Percentiles rank a stretch among this genome's conserved stretches.
These are phyloP conservation scores for Acanthacorydalis orientalis DNA, from an alignment of 2,888 invertebrate species.

Conservation along the genomic window DNA sequence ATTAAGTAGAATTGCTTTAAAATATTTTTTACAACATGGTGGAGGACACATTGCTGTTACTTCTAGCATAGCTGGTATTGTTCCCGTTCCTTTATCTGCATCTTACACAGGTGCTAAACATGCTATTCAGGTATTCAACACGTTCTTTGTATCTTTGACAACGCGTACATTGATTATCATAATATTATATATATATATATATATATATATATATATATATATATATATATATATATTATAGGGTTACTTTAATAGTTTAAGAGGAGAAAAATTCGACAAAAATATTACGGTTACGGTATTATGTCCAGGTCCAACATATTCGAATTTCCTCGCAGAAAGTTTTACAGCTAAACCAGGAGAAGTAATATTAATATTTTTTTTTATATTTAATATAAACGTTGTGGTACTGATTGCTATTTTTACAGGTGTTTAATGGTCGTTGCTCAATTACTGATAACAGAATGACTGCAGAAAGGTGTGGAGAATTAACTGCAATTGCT, in stretches of 20 bases:
- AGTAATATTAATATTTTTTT: conserved; percentile 21
- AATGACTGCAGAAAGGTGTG: conserved; percentile 38
- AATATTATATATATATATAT: no score
- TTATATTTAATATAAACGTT: no score
- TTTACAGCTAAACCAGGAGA: conserved; percentile 46
- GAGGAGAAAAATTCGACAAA: conserved; percentile 38
- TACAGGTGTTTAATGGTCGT: background rate
- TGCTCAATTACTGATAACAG: conserved; percentile 29
- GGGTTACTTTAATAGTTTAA: conserved; percentile 56
- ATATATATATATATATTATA: conserved; percentile 20
- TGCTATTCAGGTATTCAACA: conserved; percentile 47
- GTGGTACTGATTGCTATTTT: background rate
- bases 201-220: no score
- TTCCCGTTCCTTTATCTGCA: conserved; percentile 46
- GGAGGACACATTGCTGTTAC: conserved; percentile 56
- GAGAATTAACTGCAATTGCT: conserved; percentile 36
- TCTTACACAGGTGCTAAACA: conserved; percentile 60
- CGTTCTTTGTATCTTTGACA: background rate
- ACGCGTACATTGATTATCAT: no score
- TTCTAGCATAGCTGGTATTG: conserved; percentile 56
- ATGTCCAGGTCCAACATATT: conserved; percentile 63
- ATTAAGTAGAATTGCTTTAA: conserved; percentile 48
- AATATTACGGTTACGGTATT: conserved; percentile 46
- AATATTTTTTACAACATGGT: conserved; percentile 42
- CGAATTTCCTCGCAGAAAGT: conserved; percentile 46